Evolutionary conservation across 2,113 vertebrate genomes (phyloP), one percentile per base, ranked within the genome.

Genomic region (Daboia siamensis): DNA sequence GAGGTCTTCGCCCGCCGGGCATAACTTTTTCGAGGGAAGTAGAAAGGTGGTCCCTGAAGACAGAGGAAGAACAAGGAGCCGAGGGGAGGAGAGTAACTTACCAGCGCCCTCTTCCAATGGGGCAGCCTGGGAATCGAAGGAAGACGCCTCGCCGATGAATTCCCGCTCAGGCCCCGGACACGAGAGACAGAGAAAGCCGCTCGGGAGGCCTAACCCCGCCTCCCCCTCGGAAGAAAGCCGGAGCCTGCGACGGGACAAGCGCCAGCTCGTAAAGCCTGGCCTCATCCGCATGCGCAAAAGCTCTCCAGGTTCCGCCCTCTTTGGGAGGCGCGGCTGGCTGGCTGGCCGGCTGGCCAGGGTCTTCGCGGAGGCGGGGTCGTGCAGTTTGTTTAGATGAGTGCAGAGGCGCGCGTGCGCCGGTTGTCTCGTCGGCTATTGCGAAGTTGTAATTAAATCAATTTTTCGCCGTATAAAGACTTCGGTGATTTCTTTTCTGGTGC

Each of bases 1-100:
- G 0, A 64, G 56, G 55, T 15, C 88, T 61, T 80, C 20, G 24
- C 59, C 86, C 48, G 39, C 64, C 74, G 61, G 54, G 12, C 17
- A 7, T 0, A n/a, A 57, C n/a, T 52, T 54, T 55, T 46, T 13
- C 3, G 52, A 0, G 26, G 33, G 46, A 59, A 4, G 11, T 0
- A 21, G 8, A 20, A 46, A 55, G 74, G 55, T 80, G 33, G 33
- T 21, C 33, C 69, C 69, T 80, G 87, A 8, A 11, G 3, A 23
- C 51, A 0, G 55, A 11, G 46, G 39, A 29, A 33, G 52, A 17
- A 44, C 69, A 15, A 29, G 55, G 46, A 8, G 26, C 9, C 74
- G 33, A 17, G 4, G 29, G 39, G 54, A 4, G 20, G 1, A 80
- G 74, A 39, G 10, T 21, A 59, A 39, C 96, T 95, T 95, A 95